These are phyloP conservation scores for Paratilapia polleni DNA, from an alignment of 2,113 vertebrate species.

Conservation along the genomic window DNA sequence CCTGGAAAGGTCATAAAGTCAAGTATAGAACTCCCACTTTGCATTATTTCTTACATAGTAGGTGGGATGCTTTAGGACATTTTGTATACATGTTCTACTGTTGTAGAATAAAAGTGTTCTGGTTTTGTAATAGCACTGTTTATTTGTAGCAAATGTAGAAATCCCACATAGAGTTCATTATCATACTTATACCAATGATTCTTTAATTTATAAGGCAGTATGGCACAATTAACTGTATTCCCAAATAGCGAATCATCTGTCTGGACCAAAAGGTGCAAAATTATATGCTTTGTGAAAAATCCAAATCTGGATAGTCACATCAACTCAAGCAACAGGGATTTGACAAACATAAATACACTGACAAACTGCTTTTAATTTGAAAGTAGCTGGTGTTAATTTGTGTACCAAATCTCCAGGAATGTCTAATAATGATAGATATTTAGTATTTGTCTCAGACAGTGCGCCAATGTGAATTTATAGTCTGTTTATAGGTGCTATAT, in stretches of 20 bases:
- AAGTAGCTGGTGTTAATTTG: slow-evolving; percentile 10
- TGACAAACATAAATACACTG: neutral
- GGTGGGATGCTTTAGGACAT: neutral
- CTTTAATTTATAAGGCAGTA: neutral
- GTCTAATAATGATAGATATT: slow-evolving; percentile 27
- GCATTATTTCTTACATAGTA: neutral
- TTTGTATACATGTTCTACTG: neutral
- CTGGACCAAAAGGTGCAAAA: neutral
- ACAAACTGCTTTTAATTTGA: neutral
- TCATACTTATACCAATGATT: neutral
- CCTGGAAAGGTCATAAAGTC: neutral
- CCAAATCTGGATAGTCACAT: neutral
- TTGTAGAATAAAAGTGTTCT: too few species aligned
- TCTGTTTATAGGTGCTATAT: slow-evolving; percentile 50
- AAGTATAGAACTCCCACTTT: neutral
- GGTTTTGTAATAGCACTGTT: neutral
- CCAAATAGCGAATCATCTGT: neutral
- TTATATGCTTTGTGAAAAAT: neutral
- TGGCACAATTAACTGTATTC: neutral
- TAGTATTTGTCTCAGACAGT: slow-evolving; percentile 19
- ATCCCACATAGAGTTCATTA: neutral
- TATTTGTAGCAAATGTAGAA: neutral
- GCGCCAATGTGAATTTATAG: slow-evolving; percentile 19
- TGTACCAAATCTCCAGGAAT: neutral
- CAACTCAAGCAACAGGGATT: neutral